phyloP scores from a whole-genome alignment of 2,113 vertebrate genomes.

The Trematomus loennbergii region DNA sequence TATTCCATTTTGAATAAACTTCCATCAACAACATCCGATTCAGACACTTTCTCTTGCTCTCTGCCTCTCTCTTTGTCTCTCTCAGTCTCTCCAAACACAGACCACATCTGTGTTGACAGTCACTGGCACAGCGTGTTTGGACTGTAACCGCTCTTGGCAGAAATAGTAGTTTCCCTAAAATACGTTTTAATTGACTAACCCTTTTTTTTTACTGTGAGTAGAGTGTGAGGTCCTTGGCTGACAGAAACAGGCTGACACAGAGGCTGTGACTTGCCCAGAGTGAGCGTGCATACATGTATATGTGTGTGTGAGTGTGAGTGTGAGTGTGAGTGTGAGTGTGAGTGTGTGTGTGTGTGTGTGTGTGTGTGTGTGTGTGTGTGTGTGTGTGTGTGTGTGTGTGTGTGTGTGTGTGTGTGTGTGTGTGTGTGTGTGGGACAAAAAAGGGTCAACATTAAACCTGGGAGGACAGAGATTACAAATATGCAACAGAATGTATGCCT shows the following conservation, averaged over 20 bases:
- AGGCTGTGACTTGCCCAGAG: not conserved
- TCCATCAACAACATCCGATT: constrained; percentile 27
- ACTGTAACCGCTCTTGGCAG: constrained; percentile 57
- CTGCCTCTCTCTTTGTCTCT: constrained; percentile 39
- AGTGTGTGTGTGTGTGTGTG: not conserved
- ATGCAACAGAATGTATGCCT: constrained; percentile 10
- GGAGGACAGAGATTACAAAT: constrained; percentile 14
- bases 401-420: not conserved
- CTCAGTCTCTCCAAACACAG: constrained; percentile 52
- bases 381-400: not conserved
- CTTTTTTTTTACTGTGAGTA: constrained; percentile 27
- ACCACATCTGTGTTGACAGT: constrained; percentile 73
- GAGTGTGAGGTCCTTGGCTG: constrained; percentile 55
- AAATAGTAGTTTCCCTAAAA: constrained; percentile 53
- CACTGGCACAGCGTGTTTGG: constrained; percentile 50
- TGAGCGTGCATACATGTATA: not conserved
- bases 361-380: constrained; percentile 2
- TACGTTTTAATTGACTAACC: constrained; percentile 59
- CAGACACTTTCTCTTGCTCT: constrained; percentile 50
- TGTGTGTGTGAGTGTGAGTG: not conserved
- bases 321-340: too few relatives aligned
- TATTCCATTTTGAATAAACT: constrained; percentile 43
- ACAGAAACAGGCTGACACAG: constrained; percentile 45
- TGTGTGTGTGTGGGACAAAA: not conserved
- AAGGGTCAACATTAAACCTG: not conserved